These are phyloP conservation scores for Ricordea florida DNA, from an alignment of 92 coral and sea anemone genomes.

Conservation along the genomic window DNA sequence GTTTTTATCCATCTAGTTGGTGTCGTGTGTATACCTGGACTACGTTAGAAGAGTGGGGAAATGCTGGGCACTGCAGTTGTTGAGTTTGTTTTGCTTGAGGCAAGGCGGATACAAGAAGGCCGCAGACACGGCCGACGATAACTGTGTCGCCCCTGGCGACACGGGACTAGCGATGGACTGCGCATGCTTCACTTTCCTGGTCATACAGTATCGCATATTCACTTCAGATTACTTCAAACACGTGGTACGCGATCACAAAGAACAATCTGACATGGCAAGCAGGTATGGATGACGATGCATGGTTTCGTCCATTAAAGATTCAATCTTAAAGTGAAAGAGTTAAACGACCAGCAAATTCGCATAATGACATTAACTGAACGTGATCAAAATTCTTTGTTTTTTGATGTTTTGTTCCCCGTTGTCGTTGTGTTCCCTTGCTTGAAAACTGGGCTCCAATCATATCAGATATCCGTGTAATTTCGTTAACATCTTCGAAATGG, in stretches of 20 bases:
- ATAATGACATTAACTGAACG: too few species aligned
- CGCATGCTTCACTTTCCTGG: constrained; percentile 89
- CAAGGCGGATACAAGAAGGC: constrained; percentile 76
- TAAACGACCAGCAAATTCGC: too few species aligned
- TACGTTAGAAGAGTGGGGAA: constrained; percentile 81
- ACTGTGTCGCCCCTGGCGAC: constrained; percentile 95
- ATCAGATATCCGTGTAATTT: too few species aligned
- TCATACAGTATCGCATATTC: constrained; percentile 88
- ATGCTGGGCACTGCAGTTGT: constrained; percentile 92
- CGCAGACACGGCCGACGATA: constrained; percentile 27
- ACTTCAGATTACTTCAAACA: constrained; percentile 88
- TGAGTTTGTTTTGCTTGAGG: constrained; percentile 92
- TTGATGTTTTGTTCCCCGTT: too few species aligned
- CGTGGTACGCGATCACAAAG: constrained; percentile 90
- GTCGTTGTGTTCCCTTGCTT: too few species aligned
- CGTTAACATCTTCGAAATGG: too few species aligned
- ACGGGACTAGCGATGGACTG: constrained; percentile 99
- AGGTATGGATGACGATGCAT: constrained; percentile 67
- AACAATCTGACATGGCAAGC: constrained; percentile 91
- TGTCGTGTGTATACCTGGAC: constrained; percentile 93
- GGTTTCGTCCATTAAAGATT: too few species aligned
- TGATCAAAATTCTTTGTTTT: too few species aligned
- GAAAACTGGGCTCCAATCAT: too few species aligned
- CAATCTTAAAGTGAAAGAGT: too few species aligned
- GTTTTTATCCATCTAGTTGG: constrained; percentile 59